Base-by-base conservation (phyloP, 2,113 vertebrate genomes). In the Mesitornis unicolor region DNA sequence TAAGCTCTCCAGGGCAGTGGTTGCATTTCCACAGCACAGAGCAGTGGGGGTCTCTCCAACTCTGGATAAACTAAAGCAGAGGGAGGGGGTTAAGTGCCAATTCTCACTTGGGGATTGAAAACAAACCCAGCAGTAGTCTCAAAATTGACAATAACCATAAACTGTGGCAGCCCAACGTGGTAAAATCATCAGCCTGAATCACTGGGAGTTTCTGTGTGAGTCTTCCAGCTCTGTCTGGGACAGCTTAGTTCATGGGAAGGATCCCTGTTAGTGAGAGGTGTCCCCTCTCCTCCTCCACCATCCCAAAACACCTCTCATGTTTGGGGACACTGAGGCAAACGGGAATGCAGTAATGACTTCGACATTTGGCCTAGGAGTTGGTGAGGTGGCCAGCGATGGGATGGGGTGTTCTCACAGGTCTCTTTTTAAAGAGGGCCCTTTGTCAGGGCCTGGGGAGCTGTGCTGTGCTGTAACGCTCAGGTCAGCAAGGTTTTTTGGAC, bases 231-330 rank as follows among this genome's bases (percentile, higher is more conserved):
- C 65, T 43, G 38, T 19, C 51, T 84, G 74, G 50, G 80, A 31
- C 24, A 17, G 25, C 53, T 38, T 16, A 19, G 53, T n/a, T 42
- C 48, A 12, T 35, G 51, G 75, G 61, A 40, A 54, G 29, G 42
- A 45, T 36, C 20, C 13, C 16, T 10, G 35, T 10, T 43, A 25
- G 43, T 3, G 56, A n/a, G 80, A 42, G 26, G 36, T 12, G 20
- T 48, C 61, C n/a, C 0, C 1, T 19, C 81, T 61, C 9, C 33
- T 57, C 38, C 5, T 0, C 69, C 33, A n/a, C n/a, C 31, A 0
- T 38, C 38, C 31, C 33, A 8, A 53, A 70, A 15, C 45, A 9
- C 59, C 45, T 65, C 47, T 13, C 10, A 1, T n/a, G 1, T 40
- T 59, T 11, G 6, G 3, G 3, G 40, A 4, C 42, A 3, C 13